Conservation (phyloP, 1,140 invertebrate species). For the Achatina immaculata region DNA sequence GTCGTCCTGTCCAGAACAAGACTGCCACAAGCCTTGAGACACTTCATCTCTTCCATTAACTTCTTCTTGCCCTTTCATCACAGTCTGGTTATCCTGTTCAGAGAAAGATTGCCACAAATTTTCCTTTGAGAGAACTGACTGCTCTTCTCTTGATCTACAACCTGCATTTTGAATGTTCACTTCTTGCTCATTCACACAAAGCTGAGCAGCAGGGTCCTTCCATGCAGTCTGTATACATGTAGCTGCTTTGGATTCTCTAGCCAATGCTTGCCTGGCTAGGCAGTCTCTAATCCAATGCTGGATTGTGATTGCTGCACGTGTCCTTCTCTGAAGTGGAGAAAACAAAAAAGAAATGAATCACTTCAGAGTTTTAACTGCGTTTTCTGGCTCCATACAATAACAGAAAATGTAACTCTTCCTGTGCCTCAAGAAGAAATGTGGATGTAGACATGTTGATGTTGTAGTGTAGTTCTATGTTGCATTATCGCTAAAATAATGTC, state of each 20-base stretch:
- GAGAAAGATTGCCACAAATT: background rate
- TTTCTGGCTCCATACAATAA: no score
- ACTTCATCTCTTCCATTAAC: no score
- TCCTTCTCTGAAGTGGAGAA: slow-evolving; percentile 12
- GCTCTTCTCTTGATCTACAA: background rate
- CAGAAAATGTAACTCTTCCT: no score
- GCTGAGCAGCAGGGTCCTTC: slow-evolving; percentile 39
- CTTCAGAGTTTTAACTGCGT: background rate
- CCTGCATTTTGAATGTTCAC: background rate
- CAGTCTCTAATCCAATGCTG: slow-evolving; percentile 26
- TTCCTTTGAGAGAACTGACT: background rate
- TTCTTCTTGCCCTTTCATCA: slow-evolving; percentile 49
- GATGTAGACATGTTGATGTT: no score
- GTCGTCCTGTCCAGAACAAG: no score
- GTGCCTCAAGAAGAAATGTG: no score
- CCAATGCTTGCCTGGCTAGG: background rate
- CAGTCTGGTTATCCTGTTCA: background rate
- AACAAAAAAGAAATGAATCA: background rate
- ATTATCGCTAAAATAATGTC: no score
- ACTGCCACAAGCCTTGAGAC: no score
- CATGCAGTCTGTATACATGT: slow-evolving; percentile 45
- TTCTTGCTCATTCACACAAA: background rate
- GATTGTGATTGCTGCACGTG: slow-evolving; percentile 13
- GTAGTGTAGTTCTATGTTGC: no score
- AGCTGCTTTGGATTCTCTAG: slow-evolving; percentile 36